phyloP scores from a whole-genome alignment of 2,797 vertebrate species.

The Notolepis coatsorum region DNA sequence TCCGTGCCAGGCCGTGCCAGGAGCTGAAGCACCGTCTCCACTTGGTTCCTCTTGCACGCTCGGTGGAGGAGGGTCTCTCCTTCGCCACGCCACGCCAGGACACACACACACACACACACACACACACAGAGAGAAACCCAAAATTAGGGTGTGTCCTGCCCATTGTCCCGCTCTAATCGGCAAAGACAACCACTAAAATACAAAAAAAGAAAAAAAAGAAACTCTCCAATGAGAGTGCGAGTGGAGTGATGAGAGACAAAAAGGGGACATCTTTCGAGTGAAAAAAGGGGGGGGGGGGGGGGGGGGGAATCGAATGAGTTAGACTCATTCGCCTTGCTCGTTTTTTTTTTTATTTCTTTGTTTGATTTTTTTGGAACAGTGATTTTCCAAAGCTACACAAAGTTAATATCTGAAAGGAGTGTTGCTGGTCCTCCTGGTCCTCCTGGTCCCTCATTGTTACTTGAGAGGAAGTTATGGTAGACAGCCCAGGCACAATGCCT shows the following conservation, averaged over 20 bases:
- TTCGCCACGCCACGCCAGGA: constrained; percentile 87
- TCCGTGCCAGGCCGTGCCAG: constrained; percentile 88
- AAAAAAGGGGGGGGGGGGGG: constrained; percentile 11
- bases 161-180: constrained; percentile 61
- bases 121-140: constrained; percentile 58
- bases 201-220: constrained; percentile 51
- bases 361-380: constrained; percentile 41
- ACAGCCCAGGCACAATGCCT: constrained; percentile 80
- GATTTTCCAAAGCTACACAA: constrained; percentile 49
- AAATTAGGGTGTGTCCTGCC: constrained; percentile 78
- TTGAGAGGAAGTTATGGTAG: constrained; percentile 80
- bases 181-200: constrained; percentile 61
- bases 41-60: constrained; percentile 94
- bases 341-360: constrained; percentile 46
- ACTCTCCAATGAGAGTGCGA: constrained; percentile 69
- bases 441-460: constrained; percentile 67
- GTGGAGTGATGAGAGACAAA: constrained; percentile 58
- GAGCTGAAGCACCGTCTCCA: constrained; percentile 89
- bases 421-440: constrained; percentile 57
- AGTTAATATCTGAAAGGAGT: constrained; percentile 58
- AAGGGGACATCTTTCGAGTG: constrained; percentile 55
- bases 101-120: constrained; percentile 52
- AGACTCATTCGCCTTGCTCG: constrained; percentile 47
- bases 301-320: constrained; percentile 31
- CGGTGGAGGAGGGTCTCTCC: constrained; percentile 95